Percentiles rank a stretch among this genome's conserved stretches.
phyloP scores from a whole-genome alignment of 2,113 vertebrate genomes.

The Platysternon megacephalum region DNA sequence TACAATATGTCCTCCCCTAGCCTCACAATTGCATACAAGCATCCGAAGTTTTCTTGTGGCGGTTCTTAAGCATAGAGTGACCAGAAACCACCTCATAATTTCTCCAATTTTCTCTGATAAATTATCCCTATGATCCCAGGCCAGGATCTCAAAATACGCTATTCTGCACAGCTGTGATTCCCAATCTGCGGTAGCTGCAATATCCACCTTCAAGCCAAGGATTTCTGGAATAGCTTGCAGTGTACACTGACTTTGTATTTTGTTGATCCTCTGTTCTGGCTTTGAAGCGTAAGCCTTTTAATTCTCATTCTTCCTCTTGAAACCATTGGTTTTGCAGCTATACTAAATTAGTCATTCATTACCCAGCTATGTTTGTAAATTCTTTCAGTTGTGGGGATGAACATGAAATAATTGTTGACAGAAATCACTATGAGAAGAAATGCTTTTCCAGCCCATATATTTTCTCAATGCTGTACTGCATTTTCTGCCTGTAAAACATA shows the following conservation, averaged over 20 bases:
- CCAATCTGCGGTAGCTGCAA: conserved; percentile 36
- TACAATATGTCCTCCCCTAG: neutral
- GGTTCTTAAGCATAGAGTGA: neutral
- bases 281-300: conserved; percentile 61
- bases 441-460: conserved; percentile 16
- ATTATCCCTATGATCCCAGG: neutral
- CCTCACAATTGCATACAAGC: neutral
- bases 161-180: conserved; percentile 33
- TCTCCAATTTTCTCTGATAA: neutral
- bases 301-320: conserved; percentile 59
- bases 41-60: neutral
- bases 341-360: conserved; percentile 71
- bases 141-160: conserved; percentile 22
- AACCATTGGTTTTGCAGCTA: conserved; percentile 66
- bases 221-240: conserved; percentile 67
- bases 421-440: conserved; percentile 38
- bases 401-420: conserved; percentile 65
- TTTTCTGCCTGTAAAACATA: conserved; percentile 25
- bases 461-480: conserved; percentile 46
- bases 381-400: conserved; percentile 49
- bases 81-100: conserved; percentile 15
- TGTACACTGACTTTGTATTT: conserved; percentile 64
- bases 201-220: conserved; percentile 55
- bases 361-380: conserved; percentile 55
- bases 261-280: conserved; percentile 57